phyloP scores from a whole-genome alignment of 2,797 vertebrate species.

The Pseudochaenichthys georgianus region DNA sequence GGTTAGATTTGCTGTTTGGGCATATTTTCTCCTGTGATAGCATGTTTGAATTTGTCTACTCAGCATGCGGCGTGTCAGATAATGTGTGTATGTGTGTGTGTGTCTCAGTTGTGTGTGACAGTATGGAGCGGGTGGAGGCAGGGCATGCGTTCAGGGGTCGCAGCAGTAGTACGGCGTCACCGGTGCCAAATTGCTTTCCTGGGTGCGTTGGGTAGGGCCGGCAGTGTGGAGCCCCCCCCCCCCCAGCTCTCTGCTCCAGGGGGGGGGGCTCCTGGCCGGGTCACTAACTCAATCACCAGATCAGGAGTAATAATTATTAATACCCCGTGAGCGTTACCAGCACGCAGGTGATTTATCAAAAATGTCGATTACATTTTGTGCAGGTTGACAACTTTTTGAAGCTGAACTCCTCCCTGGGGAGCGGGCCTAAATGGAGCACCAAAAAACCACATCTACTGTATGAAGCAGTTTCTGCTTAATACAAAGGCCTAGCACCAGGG shows the following conservation, averaged over 20 bases:
- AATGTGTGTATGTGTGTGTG: slow-evolving; percentile 69
- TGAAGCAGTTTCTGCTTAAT: slow-evolving; percentile 22
- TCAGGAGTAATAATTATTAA: slow-evolving; percentile 86
- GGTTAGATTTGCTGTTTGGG: slow-evolving; percentile 80
- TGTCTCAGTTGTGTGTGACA: slow-evolving; percentile 64
- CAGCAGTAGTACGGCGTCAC: slow-evolving; percentile 49
- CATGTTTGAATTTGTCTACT: slow-evolving; percentile 87
- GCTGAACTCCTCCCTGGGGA: slow-evolving; percentile 47
- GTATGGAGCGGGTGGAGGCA: slow-evolving; percentile 66
- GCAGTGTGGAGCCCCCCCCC: slow-evolving; percentile 24
- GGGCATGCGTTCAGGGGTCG: slow-evolving; percentile 71
- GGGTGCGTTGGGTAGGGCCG: slow-evolving; percentile 52
- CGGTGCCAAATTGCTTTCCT: slow-evolving; percentile 84
- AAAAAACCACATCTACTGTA: background rate
- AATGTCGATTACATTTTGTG: slow-evolving; percentile 81
- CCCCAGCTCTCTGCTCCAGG: slow-evolving; percentile 41
- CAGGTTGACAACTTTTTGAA: slow-evolving; percentile 74
- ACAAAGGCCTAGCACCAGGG: slow-evolving; percentile 13
- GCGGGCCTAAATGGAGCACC: slow-evolving; percentile 20
- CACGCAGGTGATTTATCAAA: slow-evolving; percentile 85
- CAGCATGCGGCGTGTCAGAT: slow-evolving; percentile 83
- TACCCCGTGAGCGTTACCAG: slow-evolving; percentile 82
- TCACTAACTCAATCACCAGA: slow-evolving; percentile 85
- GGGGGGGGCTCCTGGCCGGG: slow-evolving; percentile 63
- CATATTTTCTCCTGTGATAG: slow-evolving; percentile 85